A percentile compares a stretch with the other conserved stretches of the same genome.
phyloP scores from a whole-genome alignment of 1,140 invertebrate genomes.

The Ephestia elutella region DNA sequence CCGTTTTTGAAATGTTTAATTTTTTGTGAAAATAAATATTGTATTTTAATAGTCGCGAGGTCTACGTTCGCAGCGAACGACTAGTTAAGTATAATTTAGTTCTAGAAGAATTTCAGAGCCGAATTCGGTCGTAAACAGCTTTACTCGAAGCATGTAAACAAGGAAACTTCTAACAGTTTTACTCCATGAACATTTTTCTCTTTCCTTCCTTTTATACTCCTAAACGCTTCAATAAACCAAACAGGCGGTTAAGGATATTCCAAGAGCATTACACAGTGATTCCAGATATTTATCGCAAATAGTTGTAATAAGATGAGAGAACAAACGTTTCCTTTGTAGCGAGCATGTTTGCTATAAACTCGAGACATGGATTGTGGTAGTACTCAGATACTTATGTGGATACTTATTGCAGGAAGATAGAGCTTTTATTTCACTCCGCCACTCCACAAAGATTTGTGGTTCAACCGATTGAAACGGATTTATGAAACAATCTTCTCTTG shows the following conservation, averaged over 20 bases:
- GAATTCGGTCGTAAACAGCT: too few species aligned
- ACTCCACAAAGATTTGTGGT: constrained; percentile 24
- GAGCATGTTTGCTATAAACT: constrained; percentile 30
- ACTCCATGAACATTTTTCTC: too few species aligned
- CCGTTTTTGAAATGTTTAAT: too few species aligned
- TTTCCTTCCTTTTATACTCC: too few species aligned
- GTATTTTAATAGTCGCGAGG: too few species aligned
- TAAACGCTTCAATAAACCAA: background rate
- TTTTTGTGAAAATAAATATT: too few species aligned
- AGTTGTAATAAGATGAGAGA: constrained; percentile 5
- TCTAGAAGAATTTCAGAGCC: too few species aligned
- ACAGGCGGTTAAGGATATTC: background rate
- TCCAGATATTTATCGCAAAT: constrained; percentile 4
- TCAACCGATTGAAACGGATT: constrained; percentile 8
- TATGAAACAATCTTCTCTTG: constrained; percentile 1
- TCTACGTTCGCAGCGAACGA: too few species aligned
- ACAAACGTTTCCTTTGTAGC: constrained; percentile 1
- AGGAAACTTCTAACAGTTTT: too few species aligned
- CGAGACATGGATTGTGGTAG: constrained; percentile 17
- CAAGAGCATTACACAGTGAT: background rate
- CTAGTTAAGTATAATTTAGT: too few species aligned
- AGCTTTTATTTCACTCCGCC: constrained; percentile 32
- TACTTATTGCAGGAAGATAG: constrained; percentile 37
- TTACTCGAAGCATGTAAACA: too few species aligned
- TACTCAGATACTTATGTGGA: constrained; percentile 18